phyloP scores from a whole-genome alignment of 2,797 vertebrate species.

The Gymnothorax reevesii region DNA sequence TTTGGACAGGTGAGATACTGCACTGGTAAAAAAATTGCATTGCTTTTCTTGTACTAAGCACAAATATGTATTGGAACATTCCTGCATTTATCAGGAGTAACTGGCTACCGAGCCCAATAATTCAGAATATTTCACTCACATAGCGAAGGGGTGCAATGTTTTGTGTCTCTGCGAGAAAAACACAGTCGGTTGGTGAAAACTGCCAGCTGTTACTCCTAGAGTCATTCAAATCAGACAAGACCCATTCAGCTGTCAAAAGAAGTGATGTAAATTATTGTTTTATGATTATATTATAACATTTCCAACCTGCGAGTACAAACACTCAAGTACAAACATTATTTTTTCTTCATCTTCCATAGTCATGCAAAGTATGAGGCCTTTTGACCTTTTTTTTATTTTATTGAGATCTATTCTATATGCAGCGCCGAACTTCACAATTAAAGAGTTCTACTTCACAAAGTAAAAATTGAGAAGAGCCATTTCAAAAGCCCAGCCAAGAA shows the following conservation, averaged over 20 bases:
- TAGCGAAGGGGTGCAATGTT: background rate
- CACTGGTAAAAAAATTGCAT: too few species aligned
- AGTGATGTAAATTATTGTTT: background rate
- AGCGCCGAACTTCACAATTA: constrained; percentile 47
- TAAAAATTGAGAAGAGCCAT: constrained; percentile 52
- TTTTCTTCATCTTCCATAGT: background rate
- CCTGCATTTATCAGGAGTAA: background rate
- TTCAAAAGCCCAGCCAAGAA: constrained; percentile 53
- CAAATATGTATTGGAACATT: background rate
- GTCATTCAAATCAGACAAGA: background rate
- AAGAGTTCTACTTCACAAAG: constrained; percentile 49
- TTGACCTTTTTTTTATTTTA: too few species aligned
- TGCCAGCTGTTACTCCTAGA: too few species aligned
- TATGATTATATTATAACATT: background rate
- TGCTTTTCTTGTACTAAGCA: background rate
- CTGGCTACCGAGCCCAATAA: background rate
- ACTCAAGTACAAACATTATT: background rate
- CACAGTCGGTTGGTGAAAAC: background rate
- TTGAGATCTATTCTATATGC: constrained; percentile 53
- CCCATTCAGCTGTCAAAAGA: background rate
- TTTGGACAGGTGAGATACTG: background rate
- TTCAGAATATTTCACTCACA: background rate
- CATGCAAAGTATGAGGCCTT: background rate
- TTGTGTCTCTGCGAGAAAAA: background rate
- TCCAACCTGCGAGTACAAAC: background rate